These are phyloP conservation scores for Lichenostomus cassidix DNA, from an alignment of 2,113 vertebrate genomes.

Conservation along the genomic window DNA sequence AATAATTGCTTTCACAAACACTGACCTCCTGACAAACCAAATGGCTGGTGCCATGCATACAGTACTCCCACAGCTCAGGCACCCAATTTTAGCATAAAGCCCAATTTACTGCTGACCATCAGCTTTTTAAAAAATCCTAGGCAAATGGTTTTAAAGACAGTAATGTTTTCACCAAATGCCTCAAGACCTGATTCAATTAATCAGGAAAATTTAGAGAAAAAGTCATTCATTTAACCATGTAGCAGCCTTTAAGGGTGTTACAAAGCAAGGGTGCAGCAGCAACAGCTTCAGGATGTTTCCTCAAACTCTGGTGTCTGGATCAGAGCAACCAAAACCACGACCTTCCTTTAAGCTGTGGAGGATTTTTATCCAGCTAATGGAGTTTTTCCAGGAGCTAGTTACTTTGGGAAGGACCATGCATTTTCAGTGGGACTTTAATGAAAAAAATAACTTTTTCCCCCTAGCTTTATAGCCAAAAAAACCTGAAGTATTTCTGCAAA, in stretches of 20 bases:
- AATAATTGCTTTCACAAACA: conserved; percentile 24
- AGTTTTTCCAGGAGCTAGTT: background rate
- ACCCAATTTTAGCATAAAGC: background rate
- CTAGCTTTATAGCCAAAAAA: background rate
- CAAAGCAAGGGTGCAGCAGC: background rate
- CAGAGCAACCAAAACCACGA: background rate
- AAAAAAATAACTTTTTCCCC: background rate
- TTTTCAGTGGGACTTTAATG: background rate
- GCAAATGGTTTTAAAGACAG: background rate
- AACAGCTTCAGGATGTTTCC: background rate
- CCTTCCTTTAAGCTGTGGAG: background rate
- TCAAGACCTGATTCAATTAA: background rate
- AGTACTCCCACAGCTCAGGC: background rate
- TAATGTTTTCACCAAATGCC: background rate
- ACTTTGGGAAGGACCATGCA: background rate
- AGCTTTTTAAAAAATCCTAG: background rate
- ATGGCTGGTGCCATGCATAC: background rate
- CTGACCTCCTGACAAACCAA: background rate
- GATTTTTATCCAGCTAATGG: background rate
- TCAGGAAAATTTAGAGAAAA: background rate
- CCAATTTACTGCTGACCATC: background rate
- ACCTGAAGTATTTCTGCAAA: background rate
- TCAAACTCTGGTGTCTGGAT: background rate
- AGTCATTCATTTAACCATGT: background rate
- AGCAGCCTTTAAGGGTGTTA: background rate